Base-by-base conservation (phyloP, 2,888 invertebrate genomes). In the Lycaena phlaeas region DNA sequence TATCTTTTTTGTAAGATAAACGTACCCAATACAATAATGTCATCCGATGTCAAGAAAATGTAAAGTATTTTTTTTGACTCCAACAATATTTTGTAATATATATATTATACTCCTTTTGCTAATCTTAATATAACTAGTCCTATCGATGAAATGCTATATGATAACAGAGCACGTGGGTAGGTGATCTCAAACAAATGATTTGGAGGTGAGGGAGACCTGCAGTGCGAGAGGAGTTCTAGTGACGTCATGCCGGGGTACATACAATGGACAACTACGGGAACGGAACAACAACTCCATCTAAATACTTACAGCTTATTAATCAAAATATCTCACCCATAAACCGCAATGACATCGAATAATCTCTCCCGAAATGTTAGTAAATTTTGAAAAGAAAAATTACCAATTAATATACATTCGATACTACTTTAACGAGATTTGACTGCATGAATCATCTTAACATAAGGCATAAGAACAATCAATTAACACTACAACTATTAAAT, bases 371-470 rank as follows among this genome's bases (percentile, higher is more conserved):
- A 42, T 29, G 45, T 44, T 44, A 47, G 44, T 48, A 48, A 50
- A 53, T 56, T 54, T 52, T 49, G 50, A 50, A 53, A 53, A 52
- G 48, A 49, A 53, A 49, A 49, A 48, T 50, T 46, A 47, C 52
- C 60, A 57, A 58, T 52, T 54, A 59, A 56, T 46, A 44, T 45
- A 48, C 46, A 50, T 47, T 43, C 36, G 47, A 46, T 46, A 48
- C 44, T 51, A 43, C 48, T 85, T 85, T 88, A 89, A 89, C 88
- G 88, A 89, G 89, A 88, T 88, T 87, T 86, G 84, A 86, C 86
- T 86, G 87, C 85, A 85, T 79, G 81, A 84, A 81, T 72, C 63
- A 50, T 51, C 43, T 43, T 52, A 57, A 56, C 59, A 50, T 57
- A 59, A 56, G 59, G 54, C 53, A 54, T 54, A 51, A 45, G 38